Percentiles rank a stretch among this genome's conserved stretches.
Conservation (phyloP, 2,888 invertebrate genomes). For the Pardosa pseudoannulata region DNA sequence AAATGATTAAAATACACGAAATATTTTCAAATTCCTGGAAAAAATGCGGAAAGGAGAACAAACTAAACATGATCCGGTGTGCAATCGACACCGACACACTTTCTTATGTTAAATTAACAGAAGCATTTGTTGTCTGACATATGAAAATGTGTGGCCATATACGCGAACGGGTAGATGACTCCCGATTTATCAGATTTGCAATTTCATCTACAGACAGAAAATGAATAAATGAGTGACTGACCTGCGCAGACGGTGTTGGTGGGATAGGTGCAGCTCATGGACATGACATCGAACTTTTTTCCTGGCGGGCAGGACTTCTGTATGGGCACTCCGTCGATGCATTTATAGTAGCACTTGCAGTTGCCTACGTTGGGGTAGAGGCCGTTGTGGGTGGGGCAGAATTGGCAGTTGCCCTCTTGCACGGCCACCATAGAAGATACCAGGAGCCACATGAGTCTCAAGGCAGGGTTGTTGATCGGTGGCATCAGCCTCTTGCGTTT, state of each 20-base stretch:
- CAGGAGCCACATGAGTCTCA: constrained; percentile 45
- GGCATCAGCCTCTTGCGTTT: neutral
- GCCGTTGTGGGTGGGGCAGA: constrained; percentile 41
- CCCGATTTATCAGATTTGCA: too few species aligned
- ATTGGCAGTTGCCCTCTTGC: constrained; percentile 42
- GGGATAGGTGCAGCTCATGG: constrained; percentile 56
- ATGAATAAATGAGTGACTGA: constrained; percentile 15
- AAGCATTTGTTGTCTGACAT: too few species aligned
- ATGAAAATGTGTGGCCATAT: too few species aligned
- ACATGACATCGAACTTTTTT: constrained; percentile 63
- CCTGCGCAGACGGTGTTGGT: constrained; percentile 62
- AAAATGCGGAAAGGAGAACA: too few species aligned
- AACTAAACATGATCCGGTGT: too few species aligned
- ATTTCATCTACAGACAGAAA: too few species aligned
- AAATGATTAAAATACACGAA: too few species aligned
- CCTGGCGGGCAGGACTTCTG: constrained; percentile 64
- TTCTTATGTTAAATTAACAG: too few species aligned
- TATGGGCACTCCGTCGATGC: constrained; percentile 41
- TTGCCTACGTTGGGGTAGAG: constrained; percentile 55
- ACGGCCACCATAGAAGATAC: constrained; percentile 59
- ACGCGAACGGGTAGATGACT: too few species aligned
- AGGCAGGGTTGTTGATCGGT: constrained; percentile 7
- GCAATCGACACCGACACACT: too few species aligned
- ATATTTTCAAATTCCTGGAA: too few species aligned
- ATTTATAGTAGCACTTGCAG: constrained; percentile 67